Conservation (phyloP, 2,113 vertebrate genomes). For the Typhlomys cinereus region DNA sequence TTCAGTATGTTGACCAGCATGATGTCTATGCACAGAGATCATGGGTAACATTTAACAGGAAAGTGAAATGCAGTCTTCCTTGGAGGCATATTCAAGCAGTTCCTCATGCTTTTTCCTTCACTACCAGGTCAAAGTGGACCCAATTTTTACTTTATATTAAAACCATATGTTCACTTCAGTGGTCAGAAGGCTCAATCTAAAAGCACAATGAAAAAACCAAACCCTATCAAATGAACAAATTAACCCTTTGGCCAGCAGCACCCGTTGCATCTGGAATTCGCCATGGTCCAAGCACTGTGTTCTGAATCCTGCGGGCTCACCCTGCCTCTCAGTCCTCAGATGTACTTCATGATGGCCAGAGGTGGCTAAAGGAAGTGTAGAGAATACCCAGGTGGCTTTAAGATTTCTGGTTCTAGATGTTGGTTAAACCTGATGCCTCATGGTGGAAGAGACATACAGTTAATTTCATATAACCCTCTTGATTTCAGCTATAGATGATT, state of each 20-base stretch:
- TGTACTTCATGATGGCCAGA: background rate
- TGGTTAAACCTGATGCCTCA: background rate
- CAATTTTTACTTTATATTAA: conserved; percentile 1
- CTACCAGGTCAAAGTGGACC: conserved; percentile 11
- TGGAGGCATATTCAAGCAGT: background rate
- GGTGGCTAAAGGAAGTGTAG: background rate
- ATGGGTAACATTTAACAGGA: background rate
- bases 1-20: background rate
- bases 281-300: background rate
- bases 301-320: background rate
- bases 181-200: conserved; percentile 30
- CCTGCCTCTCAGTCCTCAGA: background rate
- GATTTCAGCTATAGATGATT: background rate
- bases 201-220: background rate
- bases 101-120: background rate
- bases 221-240: background rate
- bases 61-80: background rate
- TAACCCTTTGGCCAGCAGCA: background rate
- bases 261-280: background rate
- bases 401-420: background rate
- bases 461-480: background rate
- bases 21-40: background rate
- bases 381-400: background rate
- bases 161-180: conserved; percentile 23
- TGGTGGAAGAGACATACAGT: background rate